phyloP scores from a whole-genome alignment of 1,140 invertebrate genomes.

The Amyelois transitella region DNA sequence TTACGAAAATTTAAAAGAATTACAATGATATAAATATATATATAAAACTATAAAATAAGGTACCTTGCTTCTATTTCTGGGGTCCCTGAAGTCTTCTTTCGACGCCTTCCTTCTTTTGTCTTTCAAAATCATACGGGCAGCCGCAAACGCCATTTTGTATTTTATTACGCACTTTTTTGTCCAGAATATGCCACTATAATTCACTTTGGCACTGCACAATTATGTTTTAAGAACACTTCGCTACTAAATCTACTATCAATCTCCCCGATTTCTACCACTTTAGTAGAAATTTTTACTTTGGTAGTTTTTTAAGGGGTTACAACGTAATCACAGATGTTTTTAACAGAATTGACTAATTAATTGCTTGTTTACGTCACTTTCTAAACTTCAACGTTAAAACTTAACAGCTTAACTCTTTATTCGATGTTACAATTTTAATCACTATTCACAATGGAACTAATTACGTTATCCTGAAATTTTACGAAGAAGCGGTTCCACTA shows the following conservation, averaged over 20 bases:
- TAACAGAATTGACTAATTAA: slow-evolving; percentile 36
- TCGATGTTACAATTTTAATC: slow-evolving; percentile 24
- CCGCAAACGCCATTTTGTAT: slow-evolving; percentile 84
- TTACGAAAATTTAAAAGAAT: not conserved
- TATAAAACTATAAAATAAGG: not conserved
- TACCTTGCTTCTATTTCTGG: slow-evolving; percentile 87
- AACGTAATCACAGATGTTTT: slow-evolving; percentile 36
- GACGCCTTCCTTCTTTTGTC: slow-evolving; percentile 85
- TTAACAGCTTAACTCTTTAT: slow-evolving; percentile 41
- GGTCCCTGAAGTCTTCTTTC: slow-evolving; percentile 82
- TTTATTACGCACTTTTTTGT: slow-evolving; percentile 13
- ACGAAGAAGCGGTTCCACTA: not conserved
- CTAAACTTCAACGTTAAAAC: slow-evolving; percentile 2
- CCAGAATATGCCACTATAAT: slow-evolving; percentile 16
- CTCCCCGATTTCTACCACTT: not conserved
- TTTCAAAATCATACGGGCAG: slow-evolving; percentile 87
- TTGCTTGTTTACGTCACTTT: slow-evolving; percentile 23
- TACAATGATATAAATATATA: not conserved
- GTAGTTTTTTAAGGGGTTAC: not conserved
- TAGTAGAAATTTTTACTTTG: not conserved
- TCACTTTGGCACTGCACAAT: slow-evolving; percentile 6
- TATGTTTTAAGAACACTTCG: not conserved
- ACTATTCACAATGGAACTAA: slow-evolving; percentile 15
- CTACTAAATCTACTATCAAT: not conserved
- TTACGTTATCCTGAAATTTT: not conserved